Evolutionary conservation across 2,113 vertebrate genomes (phyloP), one percentile per base, ranked within the genome.

Genomic region (Archocentrus centrarchus): DNA sequence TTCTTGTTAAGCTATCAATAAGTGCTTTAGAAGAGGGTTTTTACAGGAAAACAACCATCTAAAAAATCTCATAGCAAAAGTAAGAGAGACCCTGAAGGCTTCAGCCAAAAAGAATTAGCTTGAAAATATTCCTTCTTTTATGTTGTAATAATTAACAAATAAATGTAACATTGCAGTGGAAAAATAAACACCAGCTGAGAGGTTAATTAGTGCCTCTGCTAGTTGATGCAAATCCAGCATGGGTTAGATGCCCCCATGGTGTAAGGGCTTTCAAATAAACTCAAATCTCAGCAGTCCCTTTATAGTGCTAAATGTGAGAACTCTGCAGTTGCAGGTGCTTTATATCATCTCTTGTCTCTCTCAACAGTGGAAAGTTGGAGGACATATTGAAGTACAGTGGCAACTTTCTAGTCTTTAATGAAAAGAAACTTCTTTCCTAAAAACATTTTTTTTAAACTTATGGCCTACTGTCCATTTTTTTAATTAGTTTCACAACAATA

Each of bases 201-300:
- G 83, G 83, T 82, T 79, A 76, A 82, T 88, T 85, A 57, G 75
- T 41, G 64, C n/a, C 63, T n/a, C 41, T 58, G 59, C 32, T 20
- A 20, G 20, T 10, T 68, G 17, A 85, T 66, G 79, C 64, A 64
- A 78, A 88, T 88, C 15, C 82, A 75, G 75, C 53, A 60, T 27
- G 14, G 20, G 63, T 75, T 41, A 27, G 39, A 63, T 53, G 37
- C 47, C 53, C 13, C 24, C n/a, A 59, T 39, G 37, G 39, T 37
- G 10, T 44, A 53, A 70, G 1, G 32, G 7, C 15, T 47, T 81
- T 79, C 59, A 59, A 70, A 59, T 17, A 27, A 18, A 59, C 3
- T 59, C 14, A 7, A 24, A 61, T 53, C 50, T 24, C 57, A 1
- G 1, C 62, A 24, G 32, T 6, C 6, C 9, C 22, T 47, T 60